These are phyloP conservation scores for Corythornis leucogaster DNA, from an alignment of 2,797 vertebrate genomes.

Conservation along the genomic window DNA sequence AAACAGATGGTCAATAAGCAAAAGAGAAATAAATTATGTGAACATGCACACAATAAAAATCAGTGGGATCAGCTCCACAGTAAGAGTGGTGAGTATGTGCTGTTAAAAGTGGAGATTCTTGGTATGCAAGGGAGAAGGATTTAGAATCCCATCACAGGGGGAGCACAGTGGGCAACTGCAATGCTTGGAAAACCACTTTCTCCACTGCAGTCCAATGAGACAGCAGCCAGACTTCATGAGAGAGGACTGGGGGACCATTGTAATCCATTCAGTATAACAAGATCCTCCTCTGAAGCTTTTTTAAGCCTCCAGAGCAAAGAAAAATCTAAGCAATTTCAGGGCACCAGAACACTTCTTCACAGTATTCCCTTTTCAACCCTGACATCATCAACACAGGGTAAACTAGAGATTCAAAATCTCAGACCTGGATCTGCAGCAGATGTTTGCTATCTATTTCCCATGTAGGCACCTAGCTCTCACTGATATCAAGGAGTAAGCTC, in stretches of 20 bases:
- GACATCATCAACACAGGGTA: background rate
- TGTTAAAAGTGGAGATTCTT: background rate
- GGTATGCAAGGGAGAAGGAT: background rate
- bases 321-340: background rate
- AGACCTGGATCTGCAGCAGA: conserved; percentile 7
- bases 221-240: background rate
- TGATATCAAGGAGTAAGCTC: background rate
- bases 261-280: background rate
- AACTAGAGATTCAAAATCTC: background rate
- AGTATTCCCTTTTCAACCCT: background rate
- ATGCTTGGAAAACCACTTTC: background rate
- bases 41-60: background rate
- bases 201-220: background rate
- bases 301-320: background rate
- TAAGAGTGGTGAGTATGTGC: background rate
- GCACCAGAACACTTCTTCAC: background rate
- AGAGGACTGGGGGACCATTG: background rate
- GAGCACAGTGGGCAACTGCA: background rate
- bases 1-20: background rate
- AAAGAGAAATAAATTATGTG: background rate
- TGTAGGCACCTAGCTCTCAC: background rate
- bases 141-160: background rate
- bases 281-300: background rate
- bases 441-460: conserved; percentile 15
- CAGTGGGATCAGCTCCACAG: fast-evolving